phyloP scores from a whole-genome alignment of 2,888 invertebrate species.

The Herminia tarsipennalis region DNA sequence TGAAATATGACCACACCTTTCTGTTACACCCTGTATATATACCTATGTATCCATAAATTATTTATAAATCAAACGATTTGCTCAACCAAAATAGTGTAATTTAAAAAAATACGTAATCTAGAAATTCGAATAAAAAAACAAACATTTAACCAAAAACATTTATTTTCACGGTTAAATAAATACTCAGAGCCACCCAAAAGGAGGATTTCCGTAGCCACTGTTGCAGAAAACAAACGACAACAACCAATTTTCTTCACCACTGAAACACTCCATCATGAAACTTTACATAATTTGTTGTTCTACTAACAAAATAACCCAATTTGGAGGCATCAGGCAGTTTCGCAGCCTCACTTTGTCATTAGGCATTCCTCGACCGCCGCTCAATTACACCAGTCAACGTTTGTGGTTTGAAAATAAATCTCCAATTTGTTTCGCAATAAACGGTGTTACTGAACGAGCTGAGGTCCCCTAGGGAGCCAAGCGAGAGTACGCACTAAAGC shows the following conservation, averaged over 20 bases:
- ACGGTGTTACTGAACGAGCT: constrained; percentile 13
- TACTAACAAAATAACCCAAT: constrained; percentile 38
- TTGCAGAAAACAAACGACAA: constrained; percentile 1
- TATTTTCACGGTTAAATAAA: too few species aligned
- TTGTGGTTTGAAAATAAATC: constrained; percentile 39
- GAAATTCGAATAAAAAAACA: too few species aligned
- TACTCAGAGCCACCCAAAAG: background rate
- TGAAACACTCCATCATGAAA: constrained; percentile 17
- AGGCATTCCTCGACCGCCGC: constrained; percentile 35
- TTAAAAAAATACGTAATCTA: too few species aligned
- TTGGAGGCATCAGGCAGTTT: constrained; percentile 31
- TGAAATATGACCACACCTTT: too few species aligned
- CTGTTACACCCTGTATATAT: too few species aligned
- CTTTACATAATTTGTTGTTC: constrained; percentile 34
- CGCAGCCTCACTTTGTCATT: constrained; percentile 29
- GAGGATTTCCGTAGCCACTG: background rate
- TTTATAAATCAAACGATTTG: too few species aligned
- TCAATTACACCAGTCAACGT: constrained; percentile 38
- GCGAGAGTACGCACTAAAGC: constrained; percentile 8
- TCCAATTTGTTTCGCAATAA: constrained; percentile 45
- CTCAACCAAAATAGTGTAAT: too few species aligned
- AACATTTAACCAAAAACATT: too few species aligned
- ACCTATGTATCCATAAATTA: too few species aligned
- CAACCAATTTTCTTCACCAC: constrained; percentile 18
- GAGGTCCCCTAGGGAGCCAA: constrained; percentile 23